Conservation (phyloP, 2,797 vertebrate species). For the Epinephelus malabaricus region DNA sequence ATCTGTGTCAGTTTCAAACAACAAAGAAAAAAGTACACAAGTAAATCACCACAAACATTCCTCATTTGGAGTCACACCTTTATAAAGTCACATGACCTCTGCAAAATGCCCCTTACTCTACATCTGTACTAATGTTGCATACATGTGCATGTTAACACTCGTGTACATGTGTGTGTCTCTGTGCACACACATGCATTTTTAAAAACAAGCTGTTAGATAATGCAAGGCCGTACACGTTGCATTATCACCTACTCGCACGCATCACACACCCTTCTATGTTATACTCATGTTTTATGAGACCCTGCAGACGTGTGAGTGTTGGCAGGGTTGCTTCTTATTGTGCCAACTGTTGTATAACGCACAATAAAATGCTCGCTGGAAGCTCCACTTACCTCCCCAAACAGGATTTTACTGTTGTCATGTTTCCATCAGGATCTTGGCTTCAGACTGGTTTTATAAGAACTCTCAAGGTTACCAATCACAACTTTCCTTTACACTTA, state of each 20-base stretch:
- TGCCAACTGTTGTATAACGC: slow-evolving; percentile 61
- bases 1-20: not conserved
- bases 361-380: slow-evolving; percentile 38
- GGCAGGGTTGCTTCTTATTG: slow-evolving; percentile 7
- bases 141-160: not conserved
- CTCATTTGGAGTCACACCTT: not conserved
- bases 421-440: slow-evolving; percentile 41
- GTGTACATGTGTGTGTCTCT: not conserved
- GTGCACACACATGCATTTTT: slow-evolving; percentile 2
- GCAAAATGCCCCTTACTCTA: not conserved
- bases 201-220: slow-evolving; percentile 5
- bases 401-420: slow-evolving; percentile 23
- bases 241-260: slow-evolving; percentile 8
- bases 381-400: slow-evolving; percentile 32
- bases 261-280: slow-evolving; percentile 3
- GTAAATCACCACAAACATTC: not conserved
- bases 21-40: not conserved
- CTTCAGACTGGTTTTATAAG: slow-evolving; percentile 28
- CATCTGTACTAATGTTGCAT: not conserved
- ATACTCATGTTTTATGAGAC: slow-evolving; percentile 46
- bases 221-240: not conserved
- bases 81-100: not conserved
- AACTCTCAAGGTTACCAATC: slow-evolving; percentile 20
- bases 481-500: not conserved
- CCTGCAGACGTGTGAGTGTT: slow-evolving; percentile 19